Evolutionary conservation across 2,888 invertebrate species (phyloP), one percentile per base, ranked within the genome.

Genomic region (Stramonita haemastoma): DNA sequence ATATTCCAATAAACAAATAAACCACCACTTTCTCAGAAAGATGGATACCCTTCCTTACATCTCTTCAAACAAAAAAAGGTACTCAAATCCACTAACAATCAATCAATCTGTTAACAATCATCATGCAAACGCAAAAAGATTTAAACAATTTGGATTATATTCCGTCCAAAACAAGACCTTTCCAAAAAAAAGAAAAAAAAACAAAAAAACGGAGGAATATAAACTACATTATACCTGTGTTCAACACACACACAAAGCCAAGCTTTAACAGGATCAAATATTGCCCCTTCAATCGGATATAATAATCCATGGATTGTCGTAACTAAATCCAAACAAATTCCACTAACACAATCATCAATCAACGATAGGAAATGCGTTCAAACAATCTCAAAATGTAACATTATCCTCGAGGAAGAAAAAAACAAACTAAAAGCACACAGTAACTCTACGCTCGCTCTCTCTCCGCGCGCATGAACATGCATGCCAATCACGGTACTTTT

Each of bases 221-320:
- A 46, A 46, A 83, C 46, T 83, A 36, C 81, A 83, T 83, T 36
- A 83, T 83, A 73, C 46, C 2, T 83, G 36, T 83, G 8, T 46
- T 29, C 81, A 83, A 8, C 34, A 79, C 26, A 79, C 34, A 79
- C 29, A 8, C 15, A 60, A 60, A 60, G 22, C 8, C 8, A 73
- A 73, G 29, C 26, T 11, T n/a, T 73, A 73, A 83, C 81, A 83
- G 46, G 81, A 46, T 83, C 81, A 83, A 46, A 83, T 83, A 46
- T 83, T 83, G 81, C 81, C 81, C 22, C 81, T 83, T 22, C 46
- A 83, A 83, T 26, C 26, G 81, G 77, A 79, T 79, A 15, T 13
- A 29, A 13, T 36, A 46, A 83, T 83, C 81, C 36, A 83, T 22
- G 22, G 81, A 83, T 83, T 83, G 81, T 83, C 81, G 26, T 36